Conservation (phyloP, 2,113 vertebrate species). For the Gallinago undulata region DNA sequence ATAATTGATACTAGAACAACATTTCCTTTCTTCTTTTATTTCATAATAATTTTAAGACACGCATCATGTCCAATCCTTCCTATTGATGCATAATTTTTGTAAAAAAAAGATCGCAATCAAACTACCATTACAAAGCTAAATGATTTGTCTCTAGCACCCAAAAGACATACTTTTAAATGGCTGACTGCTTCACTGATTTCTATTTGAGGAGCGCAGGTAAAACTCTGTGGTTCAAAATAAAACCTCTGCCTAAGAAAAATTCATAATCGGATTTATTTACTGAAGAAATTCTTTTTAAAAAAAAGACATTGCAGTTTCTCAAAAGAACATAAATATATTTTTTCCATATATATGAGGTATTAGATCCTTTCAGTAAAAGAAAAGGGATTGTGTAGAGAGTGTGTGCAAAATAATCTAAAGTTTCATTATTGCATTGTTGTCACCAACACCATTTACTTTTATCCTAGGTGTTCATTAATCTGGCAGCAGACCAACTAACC, state of each 20-base stretch:
- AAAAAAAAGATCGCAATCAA: neutral
- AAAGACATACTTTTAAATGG: neutral
- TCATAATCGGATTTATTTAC: neutral
- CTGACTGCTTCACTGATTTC: neutral
- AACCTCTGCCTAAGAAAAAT: neutral
- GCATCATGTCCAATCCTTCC: neutral
- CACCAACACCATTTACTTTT: neutral
- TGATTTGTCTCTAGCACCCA: neutral
- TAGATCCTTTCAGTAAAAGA: neutral
- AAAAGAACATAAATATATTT: neutral
- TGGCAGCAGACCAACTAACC: neutral
- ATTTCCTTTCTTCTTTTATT: neutral
- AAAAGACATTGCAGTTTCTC: neutral
- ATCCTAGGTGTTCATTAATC: neutral
- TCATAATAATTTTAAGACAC: neutral
- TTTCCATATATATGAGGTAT: neutral
- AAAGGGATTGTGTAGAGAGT: neutral
- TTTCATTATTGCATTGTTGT: fast-evolving
- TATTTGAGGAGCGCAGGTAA: neutral
- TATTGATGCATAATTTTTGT: neutral
- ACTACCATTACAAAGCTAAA: neutral
- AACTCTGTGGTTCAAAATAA: neutral
- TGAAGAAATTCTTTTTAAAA: neutral
- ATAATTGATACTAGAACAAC: neutral
- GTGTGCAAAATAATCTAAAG: neutral